Percentiles rank a stretch among this genome's conserved stretches.
Evolutionary conservation across 2,113 vertebrate species (phyloP).

Genomic region (Zosterops lateralis): DNA sequence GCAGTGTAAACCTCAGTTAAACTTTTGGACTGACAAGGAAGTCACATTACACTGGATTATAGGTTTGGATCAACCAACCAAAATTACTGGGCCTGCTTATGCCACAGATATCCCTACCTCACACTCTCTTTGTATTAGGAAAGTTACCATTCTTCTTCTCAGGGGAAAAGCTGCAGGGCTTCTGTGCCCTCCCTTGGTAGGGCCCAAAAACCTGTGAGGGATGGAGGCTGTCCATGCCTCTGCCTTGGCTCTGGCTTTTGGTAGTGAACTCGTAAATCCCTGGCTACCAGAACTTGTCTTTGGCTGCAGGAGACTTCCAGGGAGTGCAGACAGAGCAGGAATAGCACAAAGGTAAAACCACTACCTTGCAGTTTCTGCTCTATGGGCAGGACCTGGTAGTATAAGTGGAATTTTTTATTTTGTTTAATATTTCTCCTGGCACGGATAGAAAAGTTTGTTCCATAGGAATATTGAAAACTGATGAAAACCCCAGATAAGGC

Average conservation of each 20-base stretch:
- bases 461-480: not conserved
- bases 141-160: not conserved
- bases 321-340: not conserved
- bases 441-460: not conserved
- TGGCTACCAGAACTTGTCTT: not conserved
- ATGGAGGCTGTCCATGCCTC: not conserved
- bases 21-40: not conserved
- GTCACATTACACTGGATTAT: not conserved
- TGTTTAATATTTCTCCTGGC: slow-evolving; percentile 32
- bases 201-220: not conserved
- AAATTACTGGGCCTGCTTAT: not conserved
- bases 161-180: not conserved
- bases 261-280: slow-evolving; percentile 7
- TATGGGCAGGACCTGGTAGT: not conserved
- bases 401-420: not conserved
- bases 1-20: not conserved
- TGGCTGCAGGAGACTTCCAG: not conserved
- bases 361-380: slow-evolving; percentile 9
- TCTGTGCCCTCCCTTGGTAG: not conserved
- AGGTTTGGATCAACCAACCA: not conserved
- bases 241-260: not conserved
- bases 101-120: not conserved
- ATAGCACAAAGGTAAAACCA: not conserved
- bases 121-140: not conserved
- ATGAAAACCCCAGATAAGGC: slow-evolving; percentile 31